phyloP scores from a whole-genome alignment of 2,888 invertebrate species.

The Thecophora atra region DNA sequence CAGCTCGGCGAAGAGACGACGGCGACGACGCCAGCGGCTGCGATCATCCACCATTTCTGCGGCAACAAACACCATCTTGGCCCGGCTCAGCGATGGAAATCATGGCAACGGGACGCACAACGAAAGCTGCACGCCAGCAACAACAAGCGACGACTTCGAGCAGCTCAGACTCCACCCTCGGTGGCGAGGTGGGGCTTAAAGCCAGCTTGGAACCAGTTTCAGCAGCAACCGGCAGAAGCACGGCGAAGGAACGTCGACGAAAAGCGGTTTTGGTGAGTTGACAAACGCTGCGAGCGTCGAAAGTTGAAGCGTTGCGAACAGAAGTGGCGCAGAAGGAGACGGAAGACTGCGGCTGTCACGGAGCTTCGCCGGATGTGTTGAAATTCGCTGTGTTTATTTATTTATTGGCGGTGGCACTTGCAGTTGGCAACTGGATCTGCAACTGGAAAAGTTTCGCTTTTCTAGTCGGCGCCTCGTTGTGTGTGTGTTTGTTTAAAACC shows the following conservation, averaged over 20 bases:
- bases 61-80: constrained; percentile 35
- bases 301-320: no score
- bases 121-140: neutral
- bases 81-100: constrained; percentile 8
- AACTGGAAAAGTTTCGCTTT: neutral
- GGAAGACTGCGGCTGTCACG: constrained; percentile 1
- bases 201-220: constrained; percentile 25
- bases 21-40: neutral
- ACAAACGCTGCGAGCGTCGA: no score
- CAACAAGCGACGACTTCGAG: neutral
- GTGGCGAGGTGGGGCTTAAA: neutral
- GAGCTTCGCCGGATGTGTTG: neutral
- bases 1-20: neutral
- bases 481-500: neutral
- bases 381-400: neutral
- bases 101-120: neutral
- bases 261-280: constrained; percentile 34
- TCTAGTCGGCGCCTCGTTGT: neutral
- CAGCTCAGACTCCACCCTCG: constrained; percentile 18
- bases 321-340: no score
- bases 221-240: neutral
- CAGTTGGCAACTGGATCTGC: constrained; percentile 1
- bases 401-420: neutral
- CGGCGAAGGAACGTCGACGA: neutral
- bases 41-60: constrained; percentile 32